Conservation (phyloP, 2,888 invertebrate genomes). For the Oligia strigilis region DNA sequence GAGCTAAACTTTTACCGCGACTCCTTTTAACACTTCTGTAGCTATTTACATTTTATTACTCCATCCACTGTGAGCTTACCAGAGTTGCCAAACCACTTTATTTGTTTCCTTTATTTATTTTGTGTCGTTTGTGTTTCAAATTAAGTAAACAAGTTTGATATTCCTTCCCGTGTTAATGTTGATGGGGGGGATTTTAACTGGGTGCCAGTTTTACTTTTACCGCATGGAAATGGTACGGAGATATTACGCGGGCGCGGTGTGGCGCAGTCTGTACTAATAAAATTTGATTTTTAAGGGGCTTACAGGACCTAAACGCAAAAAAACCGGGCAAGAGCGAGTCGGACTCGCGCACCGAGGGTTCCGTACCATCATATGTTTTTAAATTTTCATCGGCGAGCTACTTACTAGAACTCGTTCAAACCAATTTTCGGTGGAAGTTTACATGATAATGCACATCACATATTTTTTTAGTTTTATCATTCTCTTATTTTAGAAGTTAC, state of each 20-base stretch:
- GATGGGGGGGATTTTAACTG: slow-evolving; percentile 44
- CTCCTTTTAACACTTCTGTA: slow-evolving; percentile 86
- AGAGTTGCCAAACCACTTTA: slow-evolving; percentile 79
- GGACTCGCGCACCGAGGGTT: too few species aligned
- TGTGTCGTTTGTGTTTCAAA: slow-evolving; percentile 71
- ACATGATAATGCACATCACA: too few species aligned
- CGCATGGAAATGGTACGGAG: neutral
- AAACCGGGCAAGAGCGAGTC: too few species aligned
- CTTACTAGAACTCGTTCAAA: too few species aligned
- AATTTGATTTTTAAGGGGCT: neutral
- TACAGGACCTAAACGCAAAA: too few species aligned
- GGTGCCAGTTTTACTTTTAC: slow-evolving; percentile 32
- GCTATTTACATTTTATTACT: slow-evolving; percentile 87
- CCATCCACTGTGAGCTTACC: slow-evolving; percentile 74
- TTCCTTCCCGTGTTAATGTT: slow-evolving; percentile 56
- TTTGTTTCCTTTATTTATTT: slow-evolving; percentile 79
- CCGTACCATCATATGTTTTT: too few species aligned
- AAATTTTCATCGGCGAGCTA: too few species aligned
- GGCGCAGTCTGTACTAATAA: neutral
- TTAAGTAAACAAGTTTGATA: slow-evolving; percentile 71
- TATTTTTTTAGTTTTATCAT: too few species aligned
- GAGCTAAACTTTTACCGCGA: slow-evolving; percentile 82
- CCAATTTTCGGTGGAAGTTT: too few species aligned
- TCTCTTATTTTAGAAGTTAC: too few species aligned
- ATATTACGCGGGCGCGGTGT: neutral